Percentiles rank a stretch among this genome's conserved stretches.
Conservation (phyloP, 2,113 vertebrate genomes). For the Hepsetus odoe region DNA sequence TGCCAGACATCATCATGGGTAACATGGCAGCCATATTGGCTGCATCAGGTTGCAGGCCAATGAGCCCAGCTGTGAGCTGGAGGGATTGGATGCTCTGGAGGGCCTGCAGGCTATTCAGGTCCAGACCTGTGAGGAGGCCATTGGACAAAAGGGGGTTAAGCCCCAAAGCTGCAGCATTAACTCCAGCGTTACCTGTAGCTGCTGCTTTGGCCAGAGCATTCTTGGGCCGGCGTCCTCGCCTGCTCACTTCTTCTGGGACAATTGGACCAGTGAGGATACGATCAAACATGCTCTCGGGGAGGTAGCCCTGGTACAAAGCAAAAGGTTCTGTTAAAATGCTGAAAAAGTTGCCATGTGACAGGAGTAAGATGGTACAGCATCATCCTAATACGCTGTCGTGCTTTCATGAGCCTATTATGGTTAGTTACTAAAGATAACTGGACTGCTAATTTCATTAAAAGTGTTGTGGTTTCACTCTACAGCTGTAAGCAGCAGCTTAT, state of each 20-base stretch:
- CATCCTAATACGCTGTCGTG: too few relatives aligned
- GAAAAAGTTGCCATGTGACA: not conserved
- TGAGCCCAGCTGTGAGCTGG: slow-evolving; percentile 91
- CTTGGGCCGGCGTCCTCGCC: slow-evolving; percentile 93
- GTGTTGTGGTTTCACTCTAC: too few relatives aligned
- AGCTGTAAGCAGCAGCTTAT: too few relatives aligned
- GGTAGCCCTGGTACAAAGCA: slow-evolving; percentile 85
- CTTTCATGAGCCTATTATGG: too few relatives aligned
- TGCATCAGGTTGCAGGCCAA: slow-evolving; percentile 87
- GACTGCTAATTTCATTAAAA: too few relatives aligned
- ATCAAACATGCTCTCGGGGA: slow-evolving; percentile 96
- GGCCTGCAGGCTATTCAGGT: slow-evolving; percentile 91
- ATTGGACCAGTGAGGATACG: slow-evolving; percentile 96
- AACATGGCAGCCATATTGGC: slow-evolving; percentile 90
- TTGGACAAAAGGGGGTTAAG: slow-evolving; percentile 85
- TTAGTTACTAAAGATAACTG: too few relatives aligned
- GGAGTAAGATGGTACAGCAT: too few relatives aligned
- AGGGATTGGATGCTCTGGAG: slow-evolving; percentile 93
- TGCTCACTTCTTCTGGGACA: slow-evolving; percentile 94
- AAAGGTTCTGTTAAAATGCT: not conserved
- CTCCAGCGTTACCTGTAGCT: slow-evolving; percentile 64
- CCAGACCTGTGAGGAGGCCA: slow-evolving; percentile 88
- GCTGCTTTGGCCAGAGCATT: slow-evolving; percentile 86
- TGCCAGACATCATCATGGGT: slow-evolving; percentile 96
- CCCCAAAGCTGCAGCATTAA: slow-evolving; percentile 63